phyloP scores from a whole-genome alignment of 2,888 invertebrate species.

The Colostygia pectinataria region DNA sequence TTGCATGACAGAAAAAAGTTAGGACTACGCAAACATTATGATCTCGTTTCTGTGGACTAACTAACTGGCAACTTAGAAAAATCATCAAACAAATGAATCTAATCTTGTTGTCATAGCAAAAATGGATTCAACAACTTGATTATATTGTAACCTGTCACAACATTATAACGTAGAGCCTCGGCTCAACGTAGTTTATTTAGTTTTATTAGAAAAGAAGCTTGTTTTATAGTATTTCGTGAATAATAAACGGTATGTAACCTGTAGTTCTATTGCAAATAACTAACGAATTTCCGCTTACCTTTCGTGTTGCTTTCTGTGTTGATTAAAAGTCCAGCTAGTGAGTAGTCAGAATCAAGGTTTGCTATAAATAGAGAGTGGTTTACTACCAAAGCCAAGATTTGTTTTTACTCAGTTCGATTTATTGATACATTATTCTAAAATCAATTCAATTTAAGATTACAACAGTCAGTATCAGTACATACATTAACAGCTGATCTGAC shows the following conservation, averaged over 20 bases:
- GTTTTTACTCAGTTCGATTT: no score
- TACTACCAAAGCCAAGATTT: no score
- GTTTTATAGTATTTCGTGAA: slow-evolving; percentile 19
- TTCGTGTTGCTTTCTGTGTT: neutral
- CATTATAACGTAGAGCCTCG: no score
- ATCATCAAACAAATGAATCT: slow-evolving; percentile 44
- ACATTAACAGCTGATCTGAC: no score
- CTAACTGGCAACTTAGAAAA: slow-evolving; percentile 34
- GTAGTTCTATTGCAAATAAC: neutral
- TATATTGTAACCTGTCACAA: slow-evolving; percentile 24
- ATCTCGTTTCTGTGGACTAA: neutral
- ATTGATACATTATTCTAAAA: no score
- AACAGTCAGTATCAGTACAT: no score
- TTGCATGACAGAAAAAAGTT: slow-evolving; percentile 8
- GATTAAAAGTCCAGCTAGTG: no score
- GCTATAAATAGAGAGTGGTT: no score
- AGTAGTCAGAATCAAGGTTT: neutral
- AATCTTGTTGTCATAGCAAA: slow-evolving; percentile 55
- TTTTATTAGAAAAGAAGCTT: slow-evolving; percentile 28
- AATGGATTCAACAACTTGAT: slow-evolving; percentile 43
- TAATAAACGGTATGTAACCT: slow-evolving; percentile 28
- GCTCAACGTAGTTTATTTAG: slow-evolving; percentile 32
- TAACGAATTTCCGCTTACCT: neutral
- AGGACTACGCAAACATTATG: neutral
- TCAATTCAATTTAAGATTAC: no score